Evolutionary conservation across 2,113 vertebrate species (phyloP).

Genomic region (Osmerus mordax): DNA sequence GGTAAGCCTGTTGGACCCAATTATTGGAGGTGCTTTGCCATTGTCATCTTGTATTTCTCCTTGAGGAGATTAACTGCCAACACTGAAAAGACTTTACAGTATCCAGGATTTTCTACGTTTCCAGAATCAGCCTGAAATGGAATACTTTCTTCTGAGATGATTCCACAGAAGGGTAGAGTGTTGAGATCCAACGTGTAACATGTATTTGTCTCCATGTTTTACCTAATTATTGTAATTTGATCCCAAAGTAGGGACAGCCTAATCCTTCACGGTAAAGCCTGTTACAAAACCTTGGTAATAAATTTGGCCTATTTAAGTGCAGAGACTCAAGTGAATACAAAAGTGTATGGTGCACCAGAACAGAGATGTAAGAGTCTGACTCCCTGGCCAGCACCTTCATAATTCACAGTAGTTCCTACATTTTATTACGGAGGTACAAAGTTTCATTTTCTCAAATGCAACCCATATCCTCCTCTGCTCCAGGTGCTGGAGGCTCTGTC

Average conservation of each 20-base stretch:
- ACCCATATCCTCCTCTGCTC: conserved; percentile 27
- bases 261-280: conserved; percentile 66
- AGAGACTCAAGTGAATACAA: conserved; percentile 7
- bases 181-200: conserved; percentile 58
- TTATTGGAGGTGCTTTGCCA: conserved; percentile 81
- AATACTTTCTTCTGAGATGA: conserved; percentile 63
- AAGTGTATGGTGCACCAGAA: neutral
- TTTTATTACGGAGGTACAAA: neutral
- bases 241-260: conserved; percentile 70
- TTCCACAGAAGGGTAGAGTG: conserved; percentile 5
- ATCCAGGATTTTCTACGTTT: conserved; percentile 72
- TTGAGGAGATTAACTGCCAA: conserved; percentile 77
- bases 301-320: conserved; percentile 63
- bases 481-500: conserved; percentile 29
- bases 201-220: conserved; percentile 69
- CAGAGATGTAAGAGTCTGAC: neutral
- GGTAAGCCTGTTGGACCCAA: conserved; percentile 83
- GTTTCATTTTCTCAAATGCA: neutral
- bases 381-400: neutral
- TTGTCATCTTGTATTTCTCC: conserved; percentile 77
- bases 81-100: conserved; percentile 68
- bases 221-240: conserved; percentile 76
- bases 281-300: conserved; percentile 66
- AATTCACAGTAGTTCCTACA: too few relatives aligned
- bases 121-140: conserved; percentile 70